Evolutionary conservation across 2,888 invertebrate genomes (phyloP).

Genomic region (Malthinus seriepunctatus): DNA sequence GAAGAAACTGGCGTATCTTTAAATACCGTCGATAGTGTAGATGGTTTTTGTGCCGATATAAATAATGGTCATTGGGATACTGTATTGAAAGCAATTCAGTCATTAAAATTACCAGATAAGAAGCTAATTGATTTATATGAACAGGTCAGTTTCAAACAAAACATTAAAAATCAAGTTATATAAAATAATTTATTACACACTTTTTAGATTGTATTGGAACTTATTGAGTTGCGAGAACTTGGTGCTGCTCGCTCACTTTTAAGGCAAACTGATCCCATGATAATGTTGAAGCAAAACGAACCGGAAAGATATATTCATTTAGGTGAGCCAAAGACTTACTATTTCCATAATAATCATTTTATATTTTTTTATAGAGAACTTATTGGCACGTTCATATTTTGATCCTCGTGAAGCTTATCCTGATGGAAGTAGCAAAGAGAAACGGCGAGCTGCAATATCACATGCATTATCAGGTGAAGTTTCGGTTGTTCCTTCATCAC

Average conservation of each 20-base stretch:
- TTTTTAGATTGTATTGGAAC: constrained; percentile 83
- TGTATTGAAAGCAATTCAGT: constrained; percentile 95
- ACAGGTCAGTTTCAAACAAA: constrained; percentile 80
- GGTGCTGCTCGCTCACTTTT: constrained; percentile 95
- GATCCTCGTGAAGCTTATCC: constrained; percentile 98
- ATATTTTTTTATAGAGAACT: constrained; percentile 70
- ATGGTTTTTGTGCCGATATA: constrained; percentile 96
- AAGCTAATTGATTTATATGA: constrained; percentile 98
- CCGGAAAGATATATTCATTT: constrained; percentile 95
- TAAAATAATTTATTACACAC: neutral
- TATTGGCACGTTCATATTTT: constrained; percentile 95
- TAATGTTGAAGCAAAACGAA: constrained; percentile 95
- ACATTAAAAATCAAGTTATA: constrained; percentile 1
- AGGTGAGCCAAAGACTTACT: constrained; percentile 53
- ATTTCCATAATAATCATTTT: constrained; percentile 2
- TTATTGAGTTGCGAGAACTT: constrained; percentile 94
- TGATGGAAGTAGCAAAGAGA: constrained; percentile 94
- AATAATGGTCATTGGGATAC: constrained; percentile 99
- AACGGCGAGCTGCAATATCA: constrained; percentile 89
- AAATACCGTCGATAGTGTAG: constrained; percentile 98
- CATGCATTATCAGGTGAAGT: constrained; percentile 96
- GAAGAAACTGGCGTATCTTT: constrained; percentile 98
- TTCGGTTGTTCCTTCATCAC: constrained; percentile 95
- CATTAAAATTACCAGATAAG: constrained; percentile 94
- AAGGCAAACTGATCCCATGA: constrained; percentile 97